These are phyloP conservation scores for Anas platyrhynchos DNA, from an alignment of 2,113 vertebrate species.

Conservation along the genomic window DNA sequence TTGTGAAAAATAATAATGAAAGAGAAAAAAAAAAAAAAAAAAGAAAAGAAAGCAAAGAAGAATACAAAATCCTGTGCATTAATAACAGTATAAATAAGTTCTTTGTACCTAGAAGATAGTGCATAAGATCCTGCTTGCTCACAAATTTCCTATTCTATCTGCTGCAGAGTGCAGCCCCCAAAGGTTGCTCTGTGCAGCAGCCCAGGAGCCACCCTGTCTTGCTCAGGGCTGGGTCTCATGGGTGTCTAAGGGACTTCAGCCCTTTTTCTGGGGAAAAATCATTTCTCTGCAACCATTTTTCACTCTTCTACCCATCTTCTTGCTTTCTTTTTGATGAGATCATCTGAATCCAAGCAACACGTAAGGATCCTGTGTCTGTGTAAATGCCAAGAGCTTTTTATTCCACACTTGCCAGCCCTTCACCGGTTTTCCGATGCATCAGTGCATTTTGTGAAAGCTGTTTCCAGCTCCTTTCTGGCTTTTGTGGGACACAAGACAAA, in stretches of 20 bases:
- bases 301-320: background rate
- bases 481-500: background rate
- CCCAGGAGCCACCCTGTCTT: background rate
- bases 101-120: background rate
- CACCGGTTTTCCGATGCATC: background rate
- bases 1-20: background rate
- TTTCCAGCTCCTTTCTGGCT: slow-evolving; percentile 19
- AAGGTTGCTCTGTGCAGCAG: background rate
- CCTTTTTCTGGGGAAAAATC: background rate
- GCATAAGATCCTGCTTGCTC: background rate
- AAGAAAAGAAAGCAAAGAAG: background rate
- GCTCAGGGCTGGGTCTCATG: background rate
- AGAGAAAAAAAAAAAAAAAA: background rate
- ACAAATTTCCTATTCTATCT: background rate
- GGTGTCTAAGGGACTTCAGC: background rate
- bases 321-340: background rate
- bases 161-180: background rate
- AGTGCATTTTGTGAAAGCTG: background rate
- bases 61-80: too few relatives aligned
- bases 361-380: background rate
- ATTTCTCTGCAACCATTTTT: background rate
- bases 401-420: background rate
- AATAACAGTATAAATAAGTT: background rate
- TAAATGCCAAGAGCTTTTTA: slow-evolving; percentile 6
- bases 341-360: background rate